phyloP scores from a whole-genome alignment of 2,888 invertebrate genomes.

The Eupeodes latifasciatus region DNA sequence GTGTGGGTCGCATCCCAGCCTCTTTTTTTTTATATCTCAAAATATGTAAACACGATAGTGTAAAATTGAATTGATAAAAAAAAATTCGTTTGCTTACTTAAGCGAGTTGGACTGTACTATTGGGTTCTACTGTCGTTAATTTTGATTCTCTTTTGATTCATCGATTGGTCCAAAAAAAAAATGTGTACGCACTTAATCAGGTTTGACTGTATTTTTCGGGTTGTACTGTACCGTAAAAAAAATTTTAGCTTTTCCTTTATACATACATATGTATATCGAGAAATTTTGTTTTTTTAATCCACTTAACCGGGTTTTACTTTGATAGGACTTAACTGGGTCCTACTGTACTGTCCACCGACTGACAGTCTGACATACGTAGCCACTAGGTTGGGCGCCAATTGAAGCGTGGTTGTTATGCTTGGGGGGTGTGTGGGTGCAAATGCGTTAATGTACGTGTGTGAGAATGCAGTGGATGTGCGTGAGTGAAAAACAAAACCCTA shows the following conservation, averaged over 20 bases:
- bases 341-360: constrained; percentile 11
- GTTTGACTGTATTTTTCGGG: background rate
- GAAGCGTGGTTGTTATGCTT: too few relatives aligned
- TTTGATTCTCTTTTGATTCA: background rate
- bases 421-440: too few relatives aligned
- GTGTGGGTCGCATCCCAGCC: too few relatives aligned
- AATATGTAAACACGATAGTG: background rate
- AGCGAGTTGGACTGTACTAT: constrained; percentile 10
- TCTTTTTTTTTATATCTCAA: background rate
- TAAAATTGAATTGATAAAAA: background rate
- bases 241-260: too few relatives aligned
- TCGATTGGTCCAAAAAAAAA: constrained; percentile 6
- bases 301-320: background rate
- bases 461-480: too few relatives aligned
- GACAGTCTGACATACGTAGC: constrained; percentile 16
- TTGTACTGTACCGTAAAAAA: background rate
- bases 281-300: too few relatives aligned
- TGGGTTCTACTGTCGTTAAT: constrained; percentile 1
- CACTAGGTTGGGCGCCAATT: background rate
- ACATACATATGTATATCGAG: too few relatives aligned
- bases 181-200: background rate
- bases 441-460: too few relatives aligned
- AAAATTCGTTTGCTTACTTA: background rate
- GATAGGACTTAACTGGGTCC: constrained; percentile 10
- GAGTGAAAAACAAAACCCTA: too few relatives aligned